These are phyloP conservation scores for Scaptomyza cyrtandrae DNA, from an alignment of 2,888 invertebrate genomes.

Conservation along the genomic window DNA sequence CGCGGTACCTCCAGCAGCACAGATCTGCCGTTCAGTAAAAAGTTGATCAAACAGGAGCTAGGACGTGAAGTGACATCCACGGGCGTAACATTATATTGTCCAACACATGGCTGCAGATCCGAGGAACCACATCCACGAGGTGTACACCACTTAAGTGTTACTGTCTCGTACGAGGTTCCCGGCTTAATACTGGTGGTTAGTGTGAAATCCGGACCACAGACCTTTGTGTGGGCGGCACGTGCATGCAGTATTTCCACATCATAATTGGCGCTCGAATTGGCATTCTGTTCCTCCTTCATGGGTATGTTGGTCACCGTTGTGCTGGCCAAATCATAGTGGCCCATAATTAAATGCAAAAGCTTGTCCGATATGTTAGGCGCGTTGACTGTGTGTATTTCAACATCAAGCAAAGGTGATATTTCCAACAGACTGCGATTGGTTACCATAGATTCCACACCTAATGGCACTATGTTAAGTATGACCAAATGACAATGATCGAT, in stretches of 20 bases:
- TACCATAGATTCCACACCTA: constrained; percentile 91
- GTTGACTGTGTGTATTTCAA: constrained; percentile 92
- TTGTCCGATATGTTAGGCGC: constrained; percentile 91
- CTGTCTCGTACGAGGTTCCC: constrained; percentile 91
- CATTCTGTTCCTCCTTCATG: constrained; percentile 99
- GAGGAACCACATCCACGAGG: constrained; percentile 93
- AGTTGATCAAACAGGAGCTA: constrained; percentile 98
- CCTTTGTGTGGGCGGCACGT: constrained; percentile 92
- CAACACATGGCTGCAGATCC: constrained; percentile 93
- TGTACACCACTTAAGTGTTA: constrained; percentile 98
- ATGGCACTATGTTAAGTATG: constrained; percentile 94
- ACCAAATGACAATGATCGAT: constrained; percentile 96
- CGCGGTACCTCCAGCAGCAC: constrained; percentile 95
- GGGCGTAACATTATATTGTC: constrained; percentile 95
- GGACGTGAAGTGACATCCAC: constrained; percentile 98
- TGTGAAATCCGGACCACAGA: constrained; percentile 88
- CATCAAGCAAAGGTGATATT: constrained; percentile 90
- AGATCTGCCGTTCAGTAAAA: constrained; percentile 96
- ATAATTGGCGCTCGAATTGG: constrained; percentile 98
- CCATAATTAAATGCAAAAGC: constrained; percentile 90
- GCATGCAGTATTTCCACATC: constrained; percentile 99
- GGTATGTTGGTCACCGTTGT: constrained; percentile 99
- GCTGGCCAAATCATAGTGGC: constrained; percentile 95
- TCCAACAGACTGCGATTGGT: constrained; percentile 89
- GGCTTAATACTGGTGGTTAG: constrained; percentile 88